Evolutionary conservation across 2,113 vertebrate species (phyloP).

Genomic region (Thunnus maccoyii): DNA sequence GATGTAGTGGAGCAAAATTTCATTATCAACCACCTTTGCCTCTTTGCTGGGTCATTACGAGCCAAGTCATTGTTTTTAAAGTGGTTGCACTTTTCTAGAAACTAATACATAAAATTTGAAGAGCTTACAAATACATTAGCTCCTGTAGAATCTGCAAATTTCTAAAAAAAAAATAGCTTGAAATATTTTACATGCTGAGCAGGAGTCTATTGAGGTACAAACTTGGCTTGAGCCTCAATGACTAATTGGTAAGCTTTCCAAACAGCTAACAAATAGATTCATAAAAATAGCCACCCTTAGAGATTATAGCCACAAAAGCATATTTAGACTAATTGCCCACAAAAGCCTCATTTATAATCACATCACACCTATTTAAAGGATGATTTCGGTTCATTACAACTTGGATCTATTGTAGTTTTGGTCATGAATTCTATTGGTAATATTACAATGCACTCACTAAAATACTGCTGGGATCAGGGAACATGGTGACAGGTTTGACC

Average conservation of each 20-base stretch:
- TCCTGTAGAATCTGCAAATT: slow-evolving; percentile 15
- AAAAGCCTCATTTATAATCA: slow-evolving; percentile 18
- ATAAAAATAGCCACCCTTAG: slow-evolving; percentile 22
- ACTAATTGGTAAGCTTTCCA: slow-evolving; percentile 19
- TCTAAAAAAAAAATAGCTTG: slow-evolving; percentile 3
- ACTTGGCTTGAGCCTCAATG: slow-evolving; percentile 32
- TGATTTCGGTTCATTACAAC: background rate
- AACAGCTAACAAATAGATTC: slow-evolving; percentile 37
- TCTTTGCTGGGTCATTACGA: slow-evolving; percentile 5
- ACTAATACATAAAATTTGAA: slow-evolving; percentile 5
- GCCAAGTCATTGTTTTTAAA: slow-evolving; percentile 3
- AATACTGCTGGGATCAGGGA: too few relatives aligned
- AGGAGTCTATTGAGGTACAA: slow-evolving; percentile 34
- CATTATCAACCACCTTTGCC: background rate
- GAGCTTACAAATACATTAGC: slow-evolving; percentile 15
- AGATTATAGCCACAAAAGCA: slow-evolving; percentile 19
- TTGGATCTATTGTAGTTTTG: background rate
- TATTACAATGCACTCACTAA: background rate
- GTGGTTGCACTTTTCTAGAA: background rate
- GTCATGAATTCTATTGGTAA: background rate
- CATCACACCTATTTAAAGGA: slow-evolving; percentile 6
- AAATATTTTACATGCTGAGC: slow-evolving; percentile 26
- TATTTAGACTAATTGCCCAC: slow-evolving; percentile 18
- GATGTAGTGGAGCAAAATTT: background rate
- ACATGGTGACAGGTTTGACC: too few relatives aligned